Conservation (phyloP, 1,140 invertebrate genomes). For the Polypedilum vanderplanki region DNA sequence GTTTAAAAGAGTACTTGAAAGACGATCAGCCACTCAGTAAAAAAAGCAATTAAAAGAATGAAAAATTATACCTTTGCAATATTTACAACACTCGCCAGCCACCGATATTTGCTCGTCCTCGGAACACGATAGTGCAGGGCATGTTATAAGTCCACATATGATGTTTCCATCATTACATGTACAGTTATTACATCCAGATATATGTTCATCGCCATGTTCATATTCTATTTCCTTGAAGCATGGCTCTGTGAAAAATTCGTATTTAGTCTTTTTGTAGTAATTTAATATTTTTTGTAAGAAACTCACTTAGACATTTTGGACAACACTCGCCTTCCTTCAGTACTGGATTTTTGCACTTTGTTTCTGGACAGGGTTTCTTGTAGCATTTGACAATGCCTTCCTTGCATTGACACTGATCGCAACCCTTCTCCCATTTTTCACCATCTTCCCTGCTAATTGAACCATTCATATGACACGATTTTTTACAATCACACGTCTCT, state of each 20-base stretch:
- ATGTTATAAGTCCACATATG: conserved; percentile 68
- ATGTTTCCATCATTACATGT: conserved; percentile 72
- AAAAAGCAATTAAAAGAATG: no score
- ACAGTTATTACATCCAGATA: conserved; percentile 67
- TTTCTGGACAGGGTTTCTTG: conserved; percentile 64
- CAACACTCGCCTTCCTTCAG: conserved; percentile 72
- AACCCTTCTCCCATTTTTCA: conserved; percentile 69
- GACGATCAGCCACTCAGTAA: no score
- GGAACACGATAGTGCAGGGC: conserved; percentile 74
- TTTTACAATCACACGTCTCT: conserved; percentile 84
- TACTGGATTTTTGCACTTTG: conserved; percentile 72
- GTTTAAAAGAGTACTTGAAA: no score
- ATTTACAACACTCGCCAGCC: conserved; percentile 81
- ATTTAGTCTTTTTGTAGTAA: not conserved
- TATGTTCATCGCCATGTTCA: conserved; percentile 73
- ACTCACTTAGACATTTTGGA: conserved; percentile 78
- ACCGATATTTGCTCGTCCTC: conserved; percentile 67
- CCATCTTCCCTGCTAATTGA: conserved; percentile 67
- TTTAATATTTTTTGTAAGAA: conserved; percentile 28
- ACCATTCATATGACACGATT: conserved; percentile 74
- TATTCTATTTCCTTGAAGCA: conserved; percentile 65
- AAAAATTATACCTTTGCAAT: conserved; percentile 67
- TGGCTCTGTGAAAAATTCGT: conserved; percentile 53
- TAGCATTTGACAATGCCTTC: conserved; percentile 74
- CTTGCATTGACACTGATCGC: conserved; percentile 78